Evolutionary conservation across 2,888 invertebrate genomes (phyloP), one percentile per base, ranked within the genome.

Genomic region (Melitaea athalia): DNA sequence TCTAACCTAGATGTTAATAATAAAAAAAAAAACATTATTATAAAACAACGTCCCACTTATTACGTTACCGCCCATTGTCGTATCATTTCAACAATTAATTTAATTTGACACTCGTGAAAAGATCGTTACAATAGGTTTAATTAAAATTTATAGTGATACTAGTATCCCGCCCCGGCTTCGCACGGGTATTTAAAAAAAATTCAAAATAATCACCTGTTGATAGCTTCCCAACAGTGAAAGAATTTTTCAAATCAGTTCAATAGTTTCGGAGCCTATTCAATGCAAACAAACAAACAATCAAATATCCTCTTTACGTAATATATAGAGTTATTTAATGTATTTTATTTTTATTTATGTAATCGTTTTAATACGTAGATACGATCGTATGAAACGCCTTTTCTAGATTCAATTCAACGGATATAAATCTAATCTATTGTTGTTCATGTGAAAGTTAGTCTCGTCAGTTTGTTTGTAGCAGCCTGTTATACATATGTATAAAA

Each of bases 61-160:
- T 33, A 8, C 38, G 38, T 8, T 38, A 42, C 42, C 57, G 8
- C n/a, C 42, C 57, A 57, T 57, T 57, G 42, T 42, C 38, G 57
- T 14, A 6, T 5, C 1, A 57, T 11, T 57, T 42, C 38, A 42
- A 42, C 38, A 57, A 42, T 57, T 57, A 57, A 57, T 57, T 57
- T 15, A 57, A 42, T 42, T 42, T 57, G 57, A 57, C 57, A 57
- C 57, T 42, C 15, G 11, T 38, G 38, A 57, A 38, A 38, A 57
- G 57, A 38, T n/a, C 15, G n/a, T 11, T 57, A 57, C 38, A 57
- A 57, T 42, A 57, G 38, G 42, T 42, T 42, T 42, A 31, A 57
- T 57, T n/a, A 42, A 11, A 15, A 42, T 57, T 15, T 14, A 12
- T 57, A 57, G 55, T 38, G 38, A 5, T 57, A n/a, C n/a, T n/a